Percentiles rank a stretch among this genome's conserved stretches.
Conservation (phyloP, 2,113 vertebrate species). For the Boulengeromyrus knoepffleri region DNA sequence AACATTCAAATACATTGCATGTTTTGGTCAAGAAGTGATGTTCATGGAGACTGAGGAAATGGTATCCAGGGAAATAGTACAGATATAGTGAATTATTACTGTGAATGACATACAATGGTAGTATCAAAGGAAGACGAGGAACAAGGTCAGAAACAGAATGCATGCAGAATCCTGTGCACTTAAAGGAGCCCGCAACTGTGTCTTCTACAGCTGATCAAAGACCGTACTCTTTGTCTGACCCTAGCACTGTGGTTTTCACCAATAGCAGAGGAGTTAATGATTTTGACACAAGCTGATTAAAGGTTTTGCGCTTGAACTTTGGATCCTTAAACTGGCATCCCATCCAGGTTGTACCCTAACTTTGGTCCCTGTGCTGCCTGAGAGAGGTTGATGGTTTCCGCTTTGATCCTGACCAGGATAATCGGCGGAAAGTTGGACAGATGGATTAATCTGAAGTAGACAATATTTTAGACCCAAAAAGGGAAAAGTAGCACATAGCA, state of each 20-base stretch:
- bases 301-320: background rate
- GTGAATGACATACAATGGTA: background rate
- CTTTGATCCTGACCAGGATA: background rate
- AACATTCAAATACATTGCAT: background rate
- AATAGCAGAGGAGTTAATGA: background rate
- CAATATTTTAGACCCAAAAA: background rate
- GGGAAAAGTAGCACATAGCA: background rate
- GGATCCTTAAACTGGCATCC: background rate
- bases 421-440: background rate
- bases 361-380: background rate
- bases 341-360: background rate
- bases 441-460: background rate
- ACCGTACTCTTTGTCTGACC: background rate
- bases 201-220: background rate
- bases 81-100: background rate
- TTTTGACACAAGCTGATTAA: background rate
- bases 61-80: background rate
- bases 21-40: background rate
- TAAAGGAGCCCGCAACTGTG: background rate
- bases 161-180: background rate
- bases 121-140: background rate
- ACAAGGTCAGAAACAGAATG: background rate
- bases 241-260: background rate
- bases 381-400: background rate
- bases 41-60: background rate